Evolutionary conservation across 2,888 invertebrate genomes (phyloP), one percentile per base, ranked within the genome.

Genomic region (Diaphora mendica): DNA sequence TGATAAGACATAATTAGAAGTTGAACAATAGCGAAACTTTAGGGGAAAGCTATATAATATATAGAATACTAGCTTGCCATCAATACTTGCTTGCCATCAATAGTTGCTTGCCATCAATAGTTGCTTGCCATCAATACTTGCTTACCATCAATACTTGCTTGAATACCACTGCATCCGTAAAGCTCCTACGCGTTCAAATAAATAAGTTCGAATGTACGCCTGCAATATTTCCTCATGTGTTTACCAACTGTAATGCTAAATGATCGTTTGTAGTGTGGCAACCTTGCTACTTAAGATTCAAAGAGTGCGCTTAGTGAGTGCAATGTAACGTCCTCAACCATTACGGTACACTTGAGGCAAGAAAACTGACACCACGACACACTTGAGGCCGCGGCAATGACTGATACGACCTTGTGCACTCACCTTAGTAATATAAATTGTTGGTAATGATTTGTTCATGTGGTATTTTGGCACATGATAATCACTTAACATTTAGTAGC

Each of bases 331-430:
- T 59, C 26, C 23, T 65, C 9, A 64, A 26, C 51, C 55, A 77
- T 77, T 75, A 81, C 77, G 67, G 64, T 77, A 85, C 83, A 81
- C 85, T 84, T 83, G 81, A 82, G 65, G 79, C 75, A 71, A 68
- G 23, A 59, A 55, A 70, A 70, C 62, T 76, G 76, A 79, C 79
- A 78, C 78, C 70, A 75, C 70, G 71, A 44, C 33, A 64, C 64
- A 70, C 68, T 73, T 81, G 80, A 84, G 84, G 85, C 79, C 81
- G 72, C 82, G 88, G 79, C 83, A 86, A 84, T 86, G 85, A 84
- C 82, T 81, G 72, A 74, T 72, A 70, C 81, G 87, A 87, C 88
- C 88, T 88, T 88, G 88, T 70, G 51, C 71, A 77, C 70, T 80
- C 81, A 77, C 80, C 79, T 82, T 73, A 82, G 77, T 79, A 81